Base-by-base conservation (phyloP, 2,113 vertebrate genomes). In the Channa maculata region DNA sequence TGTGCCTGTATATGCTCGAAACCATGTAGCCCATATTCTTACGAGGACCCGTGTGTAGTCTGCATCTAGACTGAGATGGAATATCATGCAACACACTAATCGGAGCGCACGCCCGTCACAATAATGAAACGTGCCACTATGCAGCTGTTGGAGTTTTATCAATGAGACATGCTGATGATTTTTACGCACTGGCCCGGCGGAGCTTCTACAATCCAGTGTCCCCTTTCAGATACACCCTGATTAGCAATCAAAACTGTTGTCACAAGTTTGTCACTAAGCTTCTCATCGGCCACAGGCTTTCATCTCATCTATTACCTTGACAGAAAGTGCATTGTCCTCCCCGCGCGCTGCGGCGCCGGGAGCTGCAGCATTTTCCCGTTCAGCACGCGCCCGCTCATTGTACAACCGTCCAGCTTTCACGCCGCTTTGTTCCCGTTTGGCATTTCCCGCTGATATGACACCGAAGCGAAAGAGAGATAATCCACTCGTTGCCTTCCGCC, bases 271-370 rank as follows among this genome's bases (percentile, higher is more conserved):
- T 76, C 48, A 82, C 69, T 52, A 58, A 44, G 58, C 15, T 45
- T 58, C 38, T n/a, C 61, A 48, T 75, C 81, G 77, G 50, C 71
- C 36, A 15, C 77, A 57, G n/a, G 1, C 33, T 44, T 50, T 4
- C 13, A 5, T 80, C 61, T 63, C 87, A 65, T 76, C 70, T 61
- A 12, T 91, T 95, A 95, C 94, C 94, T 95, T 88, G 93, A 93
- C 82, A 93, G 88, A 91, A 92, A 93, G 91, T 92, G 94, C 89
- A 93, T 93, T 88, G 94, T 94, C 92, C 93, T 92, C 81, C 87
- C 91, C 2, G 88, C 77, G 83, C 94, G 93, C 89, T 90, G 93
- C 90, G 88, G 79, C 59, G 90, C 86, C 91, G 91, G 88, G 59
- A 93, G 86, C 80, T 93, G 93, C 92, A 93, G 92, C 92, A 91